A percentile compares a stretch with the other conserved stretches of the same genome.
These are phyloP conservation scores for Standfussiana lucernea DNA, from an alignment of 2,888 invertebrate species.

Conservation along the genomic window DNA sequence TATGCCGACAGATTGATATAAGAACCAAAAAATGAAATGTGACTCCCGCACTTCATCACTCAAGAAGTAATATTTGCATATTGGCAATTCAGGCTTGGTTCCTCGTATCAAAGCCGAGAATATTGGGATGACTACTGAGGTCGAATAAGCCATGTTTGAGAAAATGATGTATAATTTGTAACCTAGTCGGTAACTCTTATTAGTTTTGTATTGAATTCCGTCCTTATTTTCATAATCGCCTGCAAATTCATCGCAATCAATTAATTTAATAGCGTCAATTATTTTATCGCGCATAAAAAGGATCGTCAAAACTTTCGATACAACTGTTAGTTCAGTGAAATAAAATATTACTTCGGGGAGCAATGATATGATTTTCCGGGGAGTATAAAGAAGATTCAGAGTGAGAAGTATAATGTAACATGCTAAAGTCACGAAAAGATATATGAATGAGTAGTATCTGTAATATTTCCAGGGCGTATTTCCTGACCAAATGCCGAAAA, in stretches of 20 bases:
- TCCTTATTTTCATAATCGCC: slow-evolving; percentile 72
- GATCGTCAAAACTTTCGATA: slow-evolving; percentile 79
- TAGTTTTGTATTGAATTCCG: slow-evolving; percentile 70
- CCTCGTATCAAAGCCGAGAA: slow-evolving; percentile 71
- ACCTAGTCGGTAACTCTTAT: slow-evolving; percentile 70
- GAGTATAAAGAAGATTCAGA: slow-evolving; percentile 79
- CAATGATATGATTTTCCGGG: slow-evolving; percentile 78
- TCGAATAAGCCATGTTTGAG: slow-evolving; percentile 73
- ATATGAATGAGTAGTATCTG: slow-evolving; percentile 76
- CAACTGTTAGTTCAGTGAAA: slow-evolving; percentile 78
- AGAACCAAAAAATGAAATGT: slow-evolving; percentile 76
- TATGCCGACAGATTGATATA: slow-evolving; percentile 81
- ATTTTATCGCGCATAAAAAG: slow-evolving; percentile 76
- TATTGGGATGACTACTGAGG: slow-evolving; percentile 74
- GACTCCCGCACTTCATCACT: slow-evolving; percentile 72
- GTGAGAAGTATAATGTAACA: slow-evolving; percentile 78
- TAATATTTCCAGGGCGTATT: slow-evolving; percentile 72
- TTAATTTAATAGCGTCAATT: slow-evolving; percentile 73
- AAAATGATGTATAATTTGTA: slow-evolving; percentile 71
- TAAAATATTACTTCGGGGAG: slow-evolving; percentile 82
- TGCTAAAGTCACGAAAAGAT: slow-evolving; percentile 72
- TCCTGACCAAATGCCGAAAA: slow-evolving; percentile 82
- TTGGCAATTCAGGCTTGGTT: slow-evolving; percentile 75
- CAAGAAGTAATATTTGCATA: slow-evolving; percentile 84
- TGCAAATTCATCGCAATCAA: slow-evolving; percentile 78